phyloP scores from a whole-genome alignment of 2,888 invertebrate species.

The Ectropis crepuscularia region DNA sequence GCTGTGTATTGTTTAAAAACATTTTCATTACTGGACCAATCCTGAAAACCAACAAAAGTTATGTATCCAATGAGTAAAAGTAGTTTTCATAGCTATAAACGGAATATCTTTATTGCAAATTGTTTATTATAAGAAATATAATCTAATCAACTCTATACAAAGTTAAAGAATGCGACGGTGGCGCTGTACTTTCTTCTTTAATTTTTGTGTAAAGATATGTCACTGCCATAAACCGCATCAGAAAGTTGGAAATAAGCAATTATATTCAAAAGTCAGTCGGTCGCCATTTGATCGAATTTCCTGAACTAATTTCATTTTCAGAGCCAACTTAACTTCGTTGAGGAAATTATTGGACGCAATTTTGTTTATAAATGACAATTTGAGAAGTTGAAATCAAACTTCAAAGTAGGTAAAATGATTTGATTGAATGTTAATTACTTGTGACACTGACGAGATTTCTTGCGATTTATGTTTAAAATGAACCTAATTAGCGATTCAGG shows the following conservation, averaged over 20 bases:
- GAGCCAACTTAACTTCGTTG: constrained; percentile 48
- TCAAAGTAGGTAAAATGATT: constrained; percentile 20
- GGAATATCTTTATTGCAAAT: too few species aligned
- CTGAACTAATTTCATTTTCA: constrained; percentile 57
- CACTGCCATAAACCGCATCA: constrained; percentile 35
- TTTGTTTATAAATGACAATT: constrained; percentile 53
- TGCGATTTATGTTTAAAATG: neutral
- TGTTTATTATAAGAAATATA: too few species aligned
- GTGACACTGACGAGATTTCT: neutral
- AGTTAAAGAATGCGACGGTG: too few species aligned
- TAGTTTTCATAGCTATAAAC: too few species aligned
- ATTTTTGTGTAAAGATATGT: neutral
- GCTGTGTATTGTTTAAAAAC: too few species aligned
- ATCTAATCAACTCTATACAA: too few species aligned
- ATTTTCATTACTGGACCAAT: too few species aligned
- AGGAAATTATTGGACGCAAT: constrained; percentile 56
- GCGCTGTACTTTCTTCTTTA: too few species aligned
- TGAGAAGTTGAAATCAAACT: constrained; percentile 39
- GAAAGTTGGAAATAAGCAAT: constrained; percentile 55
- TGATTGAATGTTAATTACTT: constrained; percentile 6
- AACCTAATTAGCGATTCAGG: neutral
- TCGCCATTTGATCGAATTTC: constrained; percentile 58
- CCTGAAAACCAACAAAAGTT: too few species aligned
- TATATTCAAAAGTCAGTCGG: constrained; percentile 49
- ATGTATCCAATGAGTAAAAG: too few species aligned